Percentiles rank a stretch among this genome's conserved stretches.
phyloP scores from a whole-genome alignment of 2,113 vertebrate genomes.

The Propithecus coquereli region DNA sequence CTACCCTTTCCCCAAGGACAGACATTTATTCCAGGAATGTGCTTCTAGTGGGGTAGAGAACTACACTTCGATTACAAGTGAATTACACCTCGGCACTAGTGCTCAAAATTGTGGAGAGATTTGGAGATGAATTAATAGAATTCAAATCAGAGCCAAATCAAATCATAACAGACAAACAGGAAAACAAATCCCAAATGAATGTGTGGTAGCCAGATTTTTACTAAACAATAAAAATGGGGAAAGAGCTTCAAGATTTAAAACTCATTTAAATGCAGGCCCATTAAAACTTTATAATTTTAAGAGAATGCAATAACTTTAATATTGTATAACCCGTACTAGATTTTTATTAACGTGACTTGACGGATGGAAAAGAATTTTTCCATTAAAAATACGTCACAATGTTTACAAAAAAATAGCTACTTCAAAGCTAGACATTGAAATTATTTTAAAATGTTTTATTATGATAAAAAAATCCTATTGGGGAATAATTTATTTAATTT shows the following conservation, averaged over 20 bases:
- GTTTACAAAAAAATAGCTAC: constrained; percentile 20
- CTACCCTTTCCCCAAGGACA: constrained; percentile 28
- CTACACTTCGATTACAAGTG: constrained; percentile 18
- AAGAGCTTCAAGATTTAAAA: constrained; percentile 50
- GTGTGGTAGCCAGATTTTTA: background rate
- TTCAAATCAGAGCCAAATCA: constrained; percentile 41
- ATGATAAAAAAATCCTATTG: background rate
- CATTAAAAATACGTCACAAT: constrained; percentile 45
- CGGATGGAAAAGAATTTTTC: constrained; percentile 8
- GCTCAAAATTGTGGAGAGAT: constrained; percentile 42
- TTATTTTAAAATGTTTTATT: constrained; percentile 45
- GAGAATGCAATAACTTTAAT: constrained; percentile 33
- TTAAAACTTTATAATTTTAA: constrained; percentile 56
- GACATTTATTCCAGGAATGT: constrained; percentile 46
- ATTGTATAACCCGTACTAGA: constrained; percentile 28
- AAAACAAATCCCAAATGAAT: constrained; percentile 48
- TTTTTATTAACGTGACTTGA: constrained; percentile 54
- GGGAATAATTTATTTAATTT: constrained; percentile 22
- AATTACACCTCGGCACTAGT: constrained; percentile 20
- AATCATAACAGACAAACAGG: background rate
- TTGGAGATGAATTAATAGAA: constrained; percentile 22
- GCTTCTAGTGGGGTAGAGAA: background rate
- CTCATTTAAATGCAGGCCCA: constrained; percentile 50
- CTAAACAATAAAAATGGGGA: constrained; percentile 35
- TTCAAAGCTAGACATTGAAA: constrained; percentile 13